Conservation (phyloP, 23 tunicate genomes). For the Aplidium turbinatum region DNA sequence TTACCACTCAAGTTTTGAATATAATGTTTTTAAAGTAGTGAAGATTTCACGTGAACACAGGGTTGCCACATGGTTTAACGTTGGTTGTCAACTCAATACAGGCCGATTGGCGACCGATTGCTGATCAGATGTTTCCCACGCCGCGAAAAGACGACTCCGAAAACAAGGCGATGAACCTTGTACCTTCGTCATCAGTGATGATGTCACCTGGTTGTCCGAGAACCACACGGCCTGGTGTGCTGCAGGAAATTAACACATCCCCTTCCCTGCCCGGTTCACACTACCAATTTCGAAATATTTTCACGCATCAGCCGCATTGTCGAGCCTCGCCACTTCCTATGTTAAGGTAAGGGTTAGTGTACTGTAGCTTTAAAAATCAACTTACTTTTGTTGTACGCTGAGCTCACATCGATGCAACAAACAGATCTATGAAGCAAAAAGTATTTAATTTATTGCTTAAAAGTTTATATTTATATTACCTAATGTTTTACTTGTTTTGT, state of each 20-base stretch:
- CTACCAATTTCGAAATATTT: conserved; percentile 61
- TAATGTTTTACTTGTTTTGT: no score
- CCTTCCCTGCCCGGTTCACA: conserved; percentile 11
- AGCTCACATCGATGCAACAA: no score
- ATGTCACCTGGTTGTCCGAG: conserved; percentile 29
- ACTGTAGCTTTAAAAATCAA: no score
- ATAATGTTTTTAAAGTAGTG: no score
- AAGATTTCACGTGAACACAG: no score
- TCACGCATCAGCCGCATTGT: conserved; percentile 5
- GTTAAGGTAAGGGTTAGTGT: conserved; percentile 28
- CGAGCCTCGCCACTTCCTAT: conserved; percentile 53
- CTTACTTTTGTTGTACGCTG: no score
- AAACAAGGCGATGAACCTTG: conserved; percentile 18
- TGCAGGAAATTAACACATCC: conserved; percentile 44
- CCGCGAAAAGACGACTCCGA: conserved; percentile 58
- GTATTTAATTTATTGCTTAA: no score
- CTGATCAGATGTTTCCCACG: conserved; percentile 62
- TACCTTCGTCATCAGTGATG: background rate
- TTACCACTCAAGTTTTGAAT: background rate
- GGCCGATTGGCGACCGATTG: conserved; percentile 58
- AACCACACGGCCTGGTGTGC: conserved; percentile 35
- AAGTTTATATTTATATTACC: no score
- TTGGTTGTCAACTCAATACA: background rate
- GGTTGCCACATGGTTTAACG: no score
- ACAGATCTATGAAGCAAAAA: no score